Percentiles rank a stretch among this genome's conserved stretches.
These are phyloP conservation scores for Bombyx huttoni DNA, from an alignment of 2,888 invertebrate genomes.

Conservation along the genomic window DNA sequence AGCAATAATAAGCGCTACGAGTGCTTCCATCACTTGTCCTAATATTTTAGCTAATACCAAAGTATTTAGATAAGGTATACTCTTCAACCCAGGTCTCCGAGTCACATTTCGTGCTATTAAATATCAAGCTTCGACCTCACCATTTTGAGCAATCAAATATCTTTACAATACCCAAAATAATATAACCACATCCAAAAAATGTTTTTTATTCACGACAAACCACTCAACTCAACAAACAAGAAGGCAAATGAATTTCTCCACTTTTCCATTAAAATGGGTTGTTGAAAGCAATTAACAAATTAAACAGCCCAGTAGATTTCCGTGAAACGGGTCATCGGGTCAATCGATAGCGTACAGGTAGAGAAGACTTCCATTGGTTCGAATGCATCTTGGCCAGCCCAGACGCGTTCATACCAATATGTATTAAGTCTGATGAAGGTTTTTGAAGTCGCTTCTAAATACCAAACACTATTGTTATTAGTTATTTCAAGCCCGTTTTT, in stretches of 20 bases:
- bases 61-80: no score
- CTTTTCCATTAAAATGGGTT: not conserved
- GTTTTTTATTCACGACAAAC: not conserved
- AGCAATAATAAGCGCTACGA: no score
- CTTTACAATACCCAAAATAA: not conserved
- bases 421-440: no score
- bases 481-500: no score
- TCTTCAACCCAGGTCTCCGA: no score
- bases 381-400: not conserved
- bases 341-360: conserved; percentile 16
- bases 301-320: conserved; percentile 8
- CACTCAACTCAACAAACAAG: conserved; percentile 1
- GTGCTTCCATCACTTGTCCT: no score
- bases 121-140: no score
- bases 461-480: no score
- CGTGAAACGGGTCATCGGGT: conserved; percentile 22
- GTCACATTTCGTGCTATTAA: no score
- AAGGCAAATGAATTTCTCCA: not conserved
- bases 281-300: conserved; percentile 12
- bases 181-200: not conserved
- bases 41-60: no score
- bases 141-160: not conserved
- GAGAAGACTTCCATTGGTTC: not conserved
- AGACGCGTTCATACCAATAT: no score
- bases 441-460: no score